Conservation (phyloP, 2,888 invertebrate genomes). For the Megaustenia siamemsis region DNA sequence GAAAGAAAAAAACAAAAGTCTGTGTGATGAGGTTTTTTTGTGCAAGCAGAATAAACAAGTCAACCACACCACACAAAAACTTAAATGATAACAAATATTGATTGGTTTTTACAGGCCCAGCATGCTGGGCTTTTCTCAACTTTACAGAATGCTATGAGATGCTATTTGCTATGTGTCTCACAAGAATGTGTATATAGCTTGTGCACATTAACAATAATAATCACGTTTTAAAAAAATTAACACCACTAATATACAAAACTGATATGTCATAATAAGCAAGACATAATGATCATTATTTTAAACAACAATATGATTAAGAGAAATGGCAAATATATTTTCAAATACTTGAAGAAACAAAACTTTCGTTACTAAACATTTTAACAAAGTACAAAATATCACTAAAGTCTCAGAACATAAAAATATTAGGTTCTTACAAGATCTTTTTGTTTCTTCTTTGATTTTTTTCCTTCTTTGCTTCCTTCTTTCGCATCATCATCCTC, state of each 20-base stretch:
- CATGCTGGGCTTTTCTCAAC: too few relatives aligned
- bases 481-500: constrained; percentile 69
- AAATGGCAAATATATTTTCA: not conserved
- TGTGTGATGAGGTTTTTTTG: too few relatives aligned
- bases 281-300: not conserved
- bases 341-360: not conserved
- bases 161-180: too few relatives aligned
- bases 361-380: not conserved
- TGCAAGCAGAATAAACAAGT: too few relatives aligned
- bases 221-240: not conserved
- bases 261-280: not conserved
- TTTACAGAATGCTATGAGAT: too few relatives aligned
- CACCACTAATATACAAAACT: not conserved
- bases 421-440: constrained; percentile 36
- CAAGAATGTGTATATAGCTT: too few relatives aligned
- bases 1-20: constrained; percentile 17
- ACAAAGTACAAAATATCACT: not conserved
- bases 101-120: too few relatives aligned
- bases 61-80: too few relatives aligned
- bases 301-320: too few relatives aligned
- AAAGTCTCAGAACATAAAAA: not conserved
- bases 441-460: constrained; percentile 64
- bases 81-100: too few relatives aligned
- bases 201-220: not conserved
- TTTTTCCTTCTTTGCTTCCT: constrained; percentile 62